Evolutionary conservation across 2,113 vertebrate genomes (phyloP).

Genomic region (Sturnira hondurensis): DNA sequence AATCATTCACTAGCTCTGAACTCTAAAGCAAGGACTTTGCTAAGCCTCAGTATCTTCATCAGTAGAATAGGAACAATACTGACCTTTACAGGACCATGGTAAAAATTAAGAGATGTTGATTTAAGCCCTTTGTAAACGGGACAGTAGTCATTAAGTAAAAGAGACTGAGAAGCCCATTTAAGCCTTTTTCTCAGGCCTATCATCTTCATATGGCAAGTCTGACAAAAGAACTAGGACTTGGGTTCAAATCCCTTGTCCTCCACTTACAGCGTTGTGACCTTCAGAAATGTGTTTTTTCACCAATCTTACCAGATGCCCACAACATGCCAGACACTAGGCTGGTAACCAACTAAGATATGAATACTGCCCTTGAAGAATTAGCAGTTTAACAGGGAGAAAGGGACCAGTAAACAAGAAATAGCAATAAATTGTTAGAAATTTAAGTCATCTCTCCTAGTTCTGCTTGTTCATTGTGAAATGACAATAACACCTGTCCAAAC

Average conservation of each 20-base stretch:
- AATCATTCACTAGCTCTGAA: not conserved
- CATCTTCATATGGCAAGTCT: not conserved
- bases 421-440: not conserved
- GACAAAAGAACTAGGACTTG: not conserved
- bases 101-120: not conserved
- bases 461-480: not conserved
- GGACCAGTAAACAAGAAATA: constrained; percentile 19
- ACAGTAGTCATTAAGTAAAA: not conserved
- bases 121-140: not conserved
- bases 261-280: not conserved
- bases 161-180: not conserved
- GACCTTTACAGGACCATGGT: not conserved
- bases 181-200: not conserved
- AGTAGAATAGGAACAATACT: not conserved
- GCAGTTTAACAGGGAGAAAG: not conserved
- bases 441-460: not conserved
- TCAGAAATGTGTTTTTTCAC: not conserved
- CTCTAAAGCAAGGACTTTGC: not conserved
- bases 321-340: not conserved
- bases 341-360: not conserved
- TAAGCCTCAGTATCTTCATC: not conserved
- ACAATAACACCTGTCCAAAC: not conserved
- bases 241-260: not conserved
- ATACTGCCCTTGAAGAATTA: not conserved
- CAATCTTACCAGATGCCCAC: constrained; percentile 13